Percentiles rank a stretch among this genome's conserved stretches.
Evolutionary conservation across 2,113 vertebrate genomes (phyloP).

Genomic region (Leptodactylus fuscus): DNA sequence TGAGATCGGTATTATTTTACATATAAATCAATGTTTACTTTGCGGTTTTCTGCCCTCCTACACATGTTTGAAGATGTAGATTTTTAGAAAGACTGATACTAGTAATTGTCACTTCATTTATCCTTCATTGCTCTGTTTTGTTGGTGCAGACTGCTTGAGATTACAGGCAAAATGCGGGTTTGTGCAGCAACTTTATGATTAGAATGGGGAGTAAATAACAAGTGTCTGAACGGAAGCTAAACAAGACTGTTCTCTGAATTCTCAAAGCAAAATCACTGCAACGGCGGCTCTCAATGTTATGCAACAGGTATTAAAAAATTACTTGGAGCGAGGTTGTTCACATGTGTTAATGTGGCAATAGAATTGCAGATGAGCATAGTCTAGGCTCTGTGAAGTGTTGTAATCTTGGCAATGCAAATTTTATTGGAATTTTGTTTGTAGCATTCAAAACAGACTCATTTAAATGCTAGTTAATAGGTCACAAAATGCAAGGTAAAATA

Average conservation of each 20-base stretch:
- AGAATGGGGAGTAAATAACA: conserved; percentile 30
- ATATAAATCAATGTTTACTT: neutral
- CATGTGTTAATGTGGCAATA: conserved; percentile 48
- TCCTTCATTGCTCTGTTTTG: neutral
- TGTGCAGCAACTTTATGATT: neutral
- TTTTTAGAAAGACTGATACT: neutral
- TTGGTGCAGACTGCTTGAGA: neutral
- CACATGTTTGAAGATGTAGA: neutral
- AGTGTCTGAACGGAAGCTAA: neutral
- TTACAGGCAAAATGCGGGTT: neutral
- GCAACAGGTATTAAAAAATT: conserved; percentile 37
- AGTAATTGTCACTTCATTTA: neutral
- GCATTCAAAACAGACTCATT: conserved; percentile 32
- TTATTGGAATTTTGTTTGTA: conserved; percentile 24
- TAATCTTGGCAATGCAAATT: conserved; percentile 44
- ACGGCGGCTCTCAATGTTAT: conserved; percentile 27
- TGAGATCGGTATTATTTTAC: neutral
- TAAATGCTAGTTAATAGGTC: conserved; percentile 49
- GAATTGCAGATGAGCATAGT: conserved; percentile 51
- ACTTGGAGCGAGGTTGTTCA: conserved; percentile 19
- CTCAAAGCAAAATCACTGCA: neutral
- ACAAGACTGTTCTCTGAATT: conserved; percentile 1
- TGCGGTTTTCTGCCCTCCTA: neutral
- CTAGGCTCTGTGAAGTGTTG: conserved; percentile 34
- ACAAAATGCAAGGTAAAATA: conserved; percentile 39